Percentiles rank a stretch among this genome's conserved stretches.
Conservation (phyloP, 2,888 invertebrate genomes). For the Troglohyphantes excavatus region DNA sequence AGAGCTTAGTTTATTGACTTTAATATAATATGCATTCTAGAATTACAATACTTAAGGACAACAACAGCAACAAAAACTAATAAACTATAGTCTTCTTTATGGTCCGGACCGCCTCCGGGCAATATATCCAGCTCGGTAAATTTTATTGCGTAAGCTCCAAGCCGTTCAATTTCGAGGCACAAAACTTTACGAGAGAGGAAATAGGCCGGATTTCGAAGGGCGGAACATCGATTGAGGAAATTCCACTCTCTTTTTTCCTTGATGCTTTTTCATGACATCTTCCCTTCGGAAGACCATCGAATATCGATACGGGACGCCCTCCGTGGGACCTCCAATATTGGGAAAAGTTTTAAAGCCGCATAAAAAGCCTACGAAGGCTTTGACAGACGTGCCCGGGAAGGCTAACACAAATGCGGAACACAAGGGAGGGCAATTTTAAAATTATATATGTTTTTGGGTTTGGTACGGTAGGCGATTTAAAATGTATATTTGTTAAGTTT, state of each 20-base stretch:
- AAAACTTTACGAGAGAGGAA: neutral
- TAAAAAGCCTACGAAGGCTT: neutral
- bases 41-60: no score
- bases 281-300: conserved; percentile 13
- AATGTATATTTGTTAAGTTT: no score
- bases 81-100: no score
- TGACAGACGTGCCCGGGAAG: conserved; percentile 16
- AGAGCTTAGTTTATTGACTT: no score
- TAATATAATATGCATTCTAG: no score
- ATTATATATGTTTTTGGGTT: no score
- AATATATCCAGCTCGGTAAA: no score
- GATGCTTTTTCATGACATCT: conserved; percentile 24
- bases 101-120: no score
- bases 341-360: conserved; percentile 31
- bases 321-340: conserved; percentile 12
- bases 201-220: neutral
- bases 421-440: no score
- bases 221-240: conserved; percentile 22
- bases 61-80: no score
- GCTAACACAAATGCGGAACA: conserved; percentile 1
- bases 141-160: no score
- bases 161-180: neutral
- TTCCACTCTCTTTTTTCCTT: conserved; percentile 22
- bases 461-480: no score
- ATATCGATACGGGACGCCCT: conserved; percentile 17